Base-by-base conservation (phyloP, 2,888 invertebrate genomes). In the Rotaria sp. region DNA sequence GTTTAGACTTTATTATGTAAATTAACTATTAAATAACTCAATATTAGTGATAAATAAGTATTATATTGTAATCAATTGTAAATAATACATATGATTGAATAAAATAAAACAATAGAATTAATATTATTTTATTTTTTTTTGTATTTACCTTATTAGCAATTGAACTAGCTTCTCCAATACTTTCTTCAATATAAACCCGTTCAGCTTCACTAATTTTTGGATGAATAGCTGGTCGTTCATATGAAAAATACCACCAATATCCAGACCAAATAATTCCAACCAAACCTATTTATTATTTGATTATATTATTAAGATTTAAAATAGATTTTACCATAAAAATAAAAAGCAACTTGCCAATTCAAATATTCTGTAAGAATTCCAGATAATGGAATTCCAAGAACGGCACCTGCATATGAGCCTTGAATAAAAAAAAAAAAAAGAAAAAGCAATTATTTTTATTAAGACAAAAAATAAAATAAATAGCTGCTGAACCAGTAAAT, bases 381-480 rank as follows among this genome's bases (percentile, higher is more conserved):
- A 26, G 96, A 97, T 26, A 98, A 92, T 0, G 97, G 97, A 94
- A 95, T 94, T 30, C 95, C 97, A 88, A 99, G 93, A 87, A 99
- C 98, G 84, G 97, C 96, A 41, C 98, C 98, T 1, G 97, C 98
- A 91, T 99, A 99, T 8, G 97, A 97, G 48, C 98, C 92, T 92
- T 88, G 48, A 88, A 88, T 7, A 21, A n/a, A 4, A 41, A 41
- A 41, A 41, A 41, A 41, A 5, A 3, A 52, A 24, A 24, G 10
- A 7, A 52, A 52, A 52, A 52, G 2, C 8, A 52, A 52, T 52
- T 24, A 52, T 7, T 52, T 50, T 50, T 18, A 18, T 50, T 3
- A 18, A 50, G 18, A 18, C 10, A 15, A 50, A 50, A 18, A 50
- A 13, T 18, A 50, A 50, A 18, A 50, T 3, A 15, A 50, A 18